A percentile compares a stretch with the other conserved stretches of the same genome.
phyloP scores from a whole-genome alignment of 1,140 invertebrate genomes.

The Drosophila asahinai region DNA sequence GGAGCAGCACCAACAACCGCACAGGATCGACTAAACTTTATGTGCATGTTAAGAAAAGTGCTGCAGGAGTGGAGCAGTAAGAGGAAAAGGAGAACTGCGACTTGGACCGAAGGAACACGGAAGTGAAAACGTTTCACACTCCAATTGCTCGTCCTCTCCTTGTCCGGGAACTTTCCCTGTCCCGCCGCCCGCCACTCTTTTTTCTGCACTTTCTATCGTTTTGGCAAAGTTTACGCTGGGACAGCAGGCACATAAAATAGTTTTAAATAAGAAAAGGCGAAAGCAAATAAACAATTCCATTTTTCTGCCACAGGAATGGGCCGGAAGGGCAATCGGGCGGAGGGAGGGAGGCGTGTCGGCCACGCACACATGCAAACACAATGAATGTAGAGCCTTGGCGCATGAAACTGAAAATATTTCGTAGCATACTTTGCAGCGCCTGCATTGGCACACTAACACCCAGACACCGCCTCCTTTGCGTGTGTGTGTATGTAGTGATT shows the following conservation, averaged over 20 bases:
- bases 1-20: constrained; percentile 27
- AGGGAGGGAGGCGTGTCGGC: constrained; percentile 41
- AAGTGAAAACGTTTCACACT: constrained; percentile 83
- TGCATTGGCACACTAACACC: constrained; percentile 73
- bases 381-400: constrained; percentile 71
- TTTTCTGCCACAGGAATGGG: constrained; percentile 50
- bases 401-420: constrained; percentile 81
- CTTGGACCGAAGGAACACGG: constrained; percentile 55
- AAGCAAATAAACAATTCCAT: constrained; percentile 83
- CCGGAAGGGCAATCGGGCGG: not conserved
- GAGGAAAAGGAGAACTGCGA: not conserved
- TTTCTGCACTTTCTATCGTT: constrained; percentile 52
- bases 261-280: constrained; percentile 83
- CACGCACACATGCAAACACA: constrained; percentile 58
- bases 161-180: constrained; percentile 14
- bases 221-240: constrained; percentile 75
- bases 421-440: constrained; percentile 76
- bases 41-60: constrained; percentile 77
- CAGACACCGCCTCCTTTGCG: constrained; percentile 7
- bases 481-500: constrained; percentile 39
- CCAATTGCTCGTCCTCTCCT: constrained; percentile 62
- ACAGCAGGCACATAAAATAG: constrained; percentile 82
- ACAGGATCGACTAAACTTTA: constrained; percentile 77
- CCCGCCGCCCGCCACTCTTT: constrained; percentile 7
- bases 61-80: constrained; percentile 43